Base-by-base conservation (phyloP, 2,797 vertebrate species). In the Gephyroberyx darwinii region DNA sequence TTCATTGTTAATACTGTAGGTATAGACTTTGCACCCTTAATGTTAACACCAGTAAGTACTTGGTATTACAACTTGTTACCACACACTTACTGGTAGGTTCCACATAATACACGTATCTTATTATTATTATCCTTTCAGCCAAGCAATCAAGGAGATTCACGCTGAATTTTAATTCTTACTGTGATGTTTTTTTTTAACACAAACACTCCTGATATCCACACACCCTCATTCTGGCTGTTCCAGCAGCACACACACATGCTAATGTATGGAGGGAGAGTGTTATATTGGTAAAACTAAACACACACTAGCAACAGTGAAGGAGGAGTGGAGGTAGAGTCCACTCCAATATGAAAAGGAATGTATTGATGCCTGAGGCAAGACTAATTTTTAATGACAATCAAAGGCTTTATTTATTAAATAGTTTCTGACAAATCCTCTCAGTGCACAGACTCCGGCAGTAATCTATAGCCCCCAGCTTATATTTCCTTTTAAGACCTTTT, bases 401-500 rank as follows among this genome's bases (percentile, higher is more conserved):
- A 59, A 19, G 0, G 8, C 30, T 78, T 77, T 5, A 55, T 83
- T 74, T 57, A 56, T 69, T 26, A 51, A 58, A 20, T 53, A 61
- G 8, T 69, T 76, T 75, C 57, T 51, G 58, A 78, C 56, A 87
- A 80, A 83, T 85, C 79, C 47, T 20, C 56, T 55, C n/a, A 26
- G 50, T 19, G 17, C 41, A 69, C 53, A 69, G 48, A 71, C 74
- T 59, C 43, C 13, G 65, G 78, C 75, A 56, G 56, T 71, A 75
- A 85, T 68, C 75, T 63, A 71, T 71, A 47, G 74, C 74, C 51
- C 74, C 71, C 33, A 50, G 56, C 69, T 65, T 65, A 76, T 79
- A 75, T 84, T 82, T 69, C 53, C 63, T 84, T 65, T 69, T 78
- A 81, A 59, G 60, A 53, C 75, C 63, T 80, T 58, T 69, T 69